Conservation (phyloP, 2,888 invertebrate species). For the Gandaritis pyraliata region DNA sequence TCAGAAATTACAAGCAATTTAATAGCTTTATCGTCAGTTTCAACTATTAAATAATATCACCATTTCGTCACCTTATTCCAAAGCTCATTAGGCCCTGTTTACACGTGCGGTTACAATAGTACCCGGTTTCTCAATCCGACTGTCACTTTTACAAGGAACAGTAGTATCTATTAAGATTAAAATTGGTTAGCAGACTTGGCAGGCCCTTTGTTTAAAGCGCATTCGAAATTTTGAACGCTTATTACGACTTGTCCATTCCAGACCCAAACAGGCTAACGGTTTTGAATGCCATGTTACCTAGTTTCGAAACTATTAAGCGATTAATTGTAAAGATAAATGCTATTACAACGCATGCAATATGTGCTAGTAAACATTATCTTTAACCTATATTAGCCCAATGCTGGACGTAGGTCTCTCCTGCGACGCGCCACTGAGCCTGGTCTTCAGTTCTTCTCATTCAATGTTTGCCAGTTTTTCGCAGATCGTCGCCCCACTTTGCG, state of each 20-base stretch:
- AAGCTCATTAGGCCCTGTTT: slow-evolving; percentile 22
- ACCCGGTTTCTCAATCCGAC: slow-evolving; percentile 13
- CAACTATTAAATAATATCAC: slow-evolving; percentile 7
- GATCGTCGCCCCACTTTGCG: no score
- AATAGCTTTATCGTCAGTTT: slow-evolving; percentile 15
- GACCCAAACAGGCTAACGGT: not conserved
- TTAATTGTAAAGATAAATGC: not conserved
- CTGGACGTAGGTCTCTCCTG: no score
- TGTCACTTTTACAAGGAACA: slow-evolving; percentile 15
- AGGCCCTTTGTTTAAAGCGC: slow-evolving; percentile 28
- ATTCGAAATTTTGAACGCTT: slow-evolving; percentile 19
- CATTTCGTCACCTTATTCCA: slow-evolving; percentile 11
- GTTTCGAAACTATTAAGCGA: not conserved
- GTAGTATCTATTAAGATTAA: slow-evolving; percentile 21
- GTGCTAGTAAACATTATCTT: no score
- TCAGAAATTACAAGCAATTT: slow-evolving; percentile 25
- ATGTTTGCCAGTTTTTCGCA: no score
- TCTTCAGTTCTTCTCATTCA: no score
- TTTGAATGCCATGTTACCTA: not conserved
- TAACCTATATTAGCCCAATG: no score
- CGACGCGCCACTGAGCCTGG: no score
- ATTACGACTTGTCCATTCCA: slow-evolving; percentile 7
- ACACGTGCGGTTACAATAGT: slow-evolving; percentile 28
- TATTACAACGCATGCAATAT: no score
- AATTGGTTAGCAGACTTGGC: slow-evolving; percentile 8